These are phyloP conservation scores for Macrotis lagotis DNA, from an alignment of 2,113 vertebrate species.

Conservation along the genomic window DNA sequence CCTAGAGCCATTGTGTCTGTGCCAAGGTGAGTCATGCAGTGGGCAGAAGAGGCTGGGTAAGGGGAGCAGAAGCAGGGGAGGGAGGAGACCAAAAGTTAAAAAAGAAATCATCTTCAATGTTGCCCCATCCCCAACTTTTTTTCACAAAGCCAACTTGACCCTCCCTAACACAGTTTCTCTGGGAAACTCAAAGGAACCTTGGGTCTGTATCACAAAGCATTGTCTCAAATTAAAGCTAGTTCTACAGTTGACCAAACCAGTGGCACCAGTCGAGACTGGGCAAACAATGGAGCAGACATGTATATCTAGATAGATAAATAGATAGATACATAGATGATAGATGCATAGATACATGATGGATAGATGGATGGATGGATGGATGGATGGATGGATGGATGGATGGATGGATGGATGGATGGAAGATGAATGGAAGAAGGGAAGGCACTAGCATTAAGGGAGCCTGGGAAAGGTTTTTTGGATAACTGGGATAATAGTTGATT, in stretches of 20 bases:
- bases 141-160: conserved; percentile 8
- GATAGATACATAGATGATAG: not conserved
- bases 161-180: not conserved
- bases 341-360: not conserved
- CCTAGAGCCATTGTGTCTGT: conserved; percentile 55
- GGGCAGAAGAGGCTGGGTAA: conserved; percentile 1
- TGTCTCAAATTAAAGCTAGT: not conserved
- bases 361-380: not conserved
- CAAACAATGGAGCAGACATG: too few relatives aligned
- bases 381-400: not conserved
- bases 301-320: not conserved
- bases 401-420: too few relatives aligned
- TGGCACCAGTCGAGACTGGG: not conserved
- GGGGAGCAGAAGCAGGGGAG: not conserved
- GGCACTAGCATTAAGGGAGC: not conserved
- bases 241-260: not conserved
- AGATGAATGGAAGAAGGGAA: not conserved
- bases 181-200: not conserved
- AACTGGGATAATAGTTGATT: not conserved
- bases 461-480: not conserved
- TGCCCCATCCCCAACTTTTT: not conserved
- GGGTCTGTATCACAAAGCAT: not conserved
- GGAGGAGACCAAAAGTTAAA: not conserved
- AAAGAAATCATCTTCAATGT: not conserved
- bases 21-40: conserved; percentile 76